phyloP scores from a whole-genome alignment of 2,797 vertebrate species.

The Cichlasoma orientale region DNA sequence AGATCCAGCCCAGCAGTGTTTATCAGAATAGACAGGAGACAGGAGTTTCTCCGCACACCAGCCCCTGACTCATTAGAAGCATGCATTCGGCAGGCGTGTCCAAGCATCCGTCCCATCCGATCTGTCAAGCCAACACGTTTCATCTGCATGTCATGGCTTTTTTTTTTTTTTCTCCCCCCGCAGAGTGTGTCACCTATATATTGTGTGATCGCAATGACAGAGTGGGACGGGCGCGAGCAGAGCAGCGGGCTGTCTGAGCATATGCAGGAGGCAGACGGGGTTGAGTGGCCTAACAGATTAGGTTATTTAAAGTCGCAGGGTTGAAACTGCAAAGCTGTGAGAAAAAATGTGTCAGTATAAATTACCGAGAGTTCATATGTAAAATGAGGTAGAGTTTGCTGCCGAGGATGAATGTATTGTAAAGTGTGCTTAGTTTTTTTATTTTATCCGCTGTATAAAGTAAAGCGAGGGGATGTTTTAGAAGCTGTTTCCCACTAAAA shows the following conservation, averaged over 20 bases:
- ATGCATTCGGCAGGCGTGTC: constrained; percentile 32
- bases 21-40: constrained; percentile 56
- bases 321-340: constrained; percentile 44
- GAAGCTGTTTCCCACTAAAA: background rate
- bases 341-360: constrained; percentile 53
- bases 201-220: constrained; percentile 38
- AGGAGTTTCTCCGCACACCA: constrained; percentile 21
- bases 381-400: constrained; percentile 21
- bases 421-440: constrained; percentile 11
- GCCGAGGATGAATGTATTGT: constrained; percentile 5
- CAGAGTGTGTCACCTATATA: constrained; percentile 39
- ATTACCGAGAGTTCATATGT: constrained; percentile 15
- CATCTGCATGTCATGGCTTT: constrained; percentile 43
- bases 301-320: constrained; percentile 47
- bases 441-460: constrained; percentile 7
- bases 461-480: constrained; percentile 13
- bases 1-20: constrained; percentile 18
- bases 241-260: constrained; percentile 35
- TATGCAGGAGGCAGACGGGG: constrained; percentile 30
- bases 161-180: background rate
- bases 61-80: constrained; percentile 38
- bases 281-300: constrained; percentile 39
- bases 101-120: constrained; percentile 39
- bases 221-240: constrained; percentile 17
- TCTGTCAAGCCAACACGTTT: constrained; percentile 46